Conservation (phyloP, 2,888 invertebrate species). For the Nysson spinosus region DNA sequence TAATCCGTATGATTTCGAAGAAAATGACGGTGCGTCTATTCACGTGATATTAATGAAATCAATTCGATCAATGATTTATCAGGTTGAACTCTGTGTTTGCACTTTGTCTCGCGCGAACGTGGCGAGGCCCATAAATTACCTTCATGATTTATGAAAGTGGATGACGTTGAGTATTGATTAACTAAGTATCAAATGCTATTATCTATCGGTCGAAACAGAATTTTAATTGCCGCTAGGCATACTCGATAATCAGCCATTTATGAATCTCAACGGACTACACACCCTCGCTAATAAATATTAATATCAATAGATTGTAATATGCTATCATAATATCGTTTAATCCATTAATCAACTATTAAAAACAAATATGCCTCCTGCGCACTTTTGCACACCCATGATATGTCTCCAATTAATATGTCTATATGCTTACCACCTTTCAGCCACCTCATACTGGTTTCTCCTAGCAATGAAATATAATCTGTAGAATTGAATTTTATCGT, state of each 20-base stretch:
- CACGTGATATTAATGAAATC: no score
- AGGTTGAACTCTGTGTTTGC: no score
- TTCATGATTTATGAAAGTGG: conserved; percentile 35
- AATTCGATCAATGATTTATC: no score
- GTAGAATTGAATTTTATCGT: no score
- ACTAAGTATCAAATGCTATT: conserved; percentile 25
- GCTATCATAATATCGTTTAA: conserved; percentile 14
- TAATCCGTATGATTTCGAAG: no score
- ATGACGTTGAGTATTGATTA: conserved; percentile 19
- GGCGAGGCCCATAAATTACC: conserved; percentile 12
- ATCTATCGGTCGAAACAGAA: conserved; percentile 14
- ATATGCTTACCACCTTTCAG: no score
- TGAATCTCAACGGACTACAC: conserved; percentile 39
- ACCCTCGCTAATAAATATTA: conserved; percentile 50
- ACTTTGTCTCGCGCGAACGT: background rate
- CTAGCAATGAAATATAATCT: no score
- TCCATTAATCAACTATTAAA: background rate
- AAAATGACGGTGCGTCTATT: background rate
- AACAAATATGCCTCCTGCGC: background rate
- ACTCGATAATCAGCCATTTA: conserved; percentile 36
- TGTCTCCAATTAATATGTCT: no score
- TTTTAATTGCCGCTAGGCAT: conserved; percentile 1
- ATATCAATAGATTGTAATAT: conserved; percentile 19
- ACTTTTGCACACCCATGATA: no score
- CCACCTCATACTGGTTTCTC: no score